Evolutionary conservation across 2,888 invertebrate species (phyloP).

Genomic region (Leptopilina drosophilae): DNA sequence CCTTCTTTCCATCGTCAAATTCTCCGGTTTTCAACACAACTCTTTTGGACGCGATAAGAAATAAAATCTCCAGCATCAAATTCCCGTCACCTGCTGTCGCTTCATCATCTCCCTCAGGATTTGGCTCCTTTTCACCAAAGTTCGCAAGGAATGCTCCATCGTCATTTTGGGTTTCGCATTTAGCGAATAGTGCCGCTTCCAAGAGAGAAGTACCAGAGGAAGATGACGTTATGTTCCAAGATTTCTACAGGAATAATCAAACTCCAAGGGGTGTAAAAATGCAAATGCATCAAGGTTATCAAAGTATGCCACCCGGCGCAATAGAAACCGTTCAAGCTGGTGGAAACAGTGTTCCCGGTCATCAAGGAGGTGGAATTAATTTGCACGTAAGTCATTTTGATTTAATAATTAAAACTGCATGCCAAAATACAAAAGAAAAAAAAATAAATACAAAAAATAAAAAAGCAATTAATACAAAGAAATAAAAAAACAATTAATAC

Average conservation of each 20-base stretch:
- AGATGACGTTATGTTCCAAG: conserved; percentile 9
- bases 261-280: conserved; percentile 67
- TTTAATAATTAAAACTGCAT: background rate
- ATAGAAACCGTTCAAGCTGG: conserved; percentile 72
- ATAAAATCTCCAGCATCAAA: conserved; percentile 60
- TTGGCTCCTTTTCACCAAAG: conserved; percentile 38
- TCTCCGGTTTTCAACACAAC: conserved; percentile 57
- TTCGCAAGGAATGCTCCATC: conserved; percentile 54
- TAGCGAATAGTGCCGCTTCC: conserved; percentile 46
- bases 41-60: conserved; percentile 68
- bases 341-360: conserved; percentile 69
- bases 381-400: conserved; percentile 66
- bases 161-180: conserved; percentile 66
- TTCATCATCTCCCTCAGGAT: conserved; percentile 47
- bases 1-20: conserved; percentile 7
- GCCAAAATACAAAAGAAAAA: no score
- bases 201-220: conserved; percentile 61
- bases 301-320: conserved; percentile 72
- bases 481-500: no score
- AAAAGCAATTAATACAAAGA: no score
- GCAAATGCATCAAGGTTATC: conserved; percentile 74
- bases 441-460: no score
- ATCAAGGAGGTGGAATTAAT: conserved; percentile 73
- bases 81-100: conserved; percentile 34
- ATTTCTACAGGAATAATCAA: conserved; percentile 50